A percentile compares a stretch with the other conserved stretches of the same genome.
phyloP scores from a whole-genome alignment of 2,888 invertebrate genomes.

The Melipona beecheii region DNA sequence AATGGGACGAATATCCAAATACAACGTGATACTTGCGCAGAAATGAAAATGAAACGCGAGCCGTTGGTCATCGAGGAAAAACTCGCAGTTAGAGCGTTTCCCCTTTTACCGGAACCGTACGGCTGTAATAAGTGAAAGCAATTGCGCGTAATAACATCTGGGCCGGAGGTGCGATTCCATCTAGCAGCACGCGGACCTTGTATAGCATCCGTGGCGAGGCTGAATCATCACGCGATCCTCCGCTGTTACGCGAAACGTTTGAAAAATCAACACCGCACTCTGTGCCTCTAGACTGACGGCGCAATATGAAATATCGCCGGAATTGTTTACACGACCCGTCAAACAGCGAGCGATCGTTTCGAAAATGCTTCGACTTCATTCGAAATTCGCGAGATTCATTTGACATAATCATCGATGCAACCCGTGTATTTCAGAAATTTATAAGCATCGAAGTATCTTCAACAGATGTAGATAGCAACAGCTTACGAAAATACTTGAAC shows the following conservation, averaged over 20 bases:
- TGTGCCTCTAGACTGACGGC: slow-evolving; percentile 1
- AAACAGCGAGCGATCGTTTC: too few species aligned
- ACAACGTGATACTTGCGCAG: too few species aligned
- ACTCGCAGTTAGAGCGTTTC: slow-evolving; percentile 5
- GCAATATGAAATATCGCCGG: neutral
- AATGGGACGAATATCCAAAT: neutral
- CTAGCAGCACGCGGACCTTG: slow-evolving; percentile 61
- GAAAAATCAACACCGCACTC: slow-evolving; percentile 18
- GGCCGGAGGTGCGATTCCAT: slow-evolving; percentile 70
- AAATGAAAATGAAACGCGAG: too few species aligned
- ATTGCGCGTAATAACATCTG: slow-evolving; percentile 72
- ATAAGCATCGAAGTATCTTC: too few species aligned
- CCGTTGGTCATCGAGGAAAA: slow-evolving; percentile 4
- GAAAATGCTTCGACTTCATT: too few species aligned
- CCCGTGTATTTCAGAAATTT: too few species aligned
- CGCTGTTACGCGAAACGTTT: slow-evolving; percentile 22
- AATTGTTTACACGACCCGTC: neutral
- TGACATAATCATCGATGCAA: too few species aligned
- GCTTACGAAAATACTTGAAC: too few species aligned
- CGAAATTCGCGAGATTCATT: too few species aligned
- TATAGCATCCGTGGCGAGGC: slow-evolving; percentile 62
- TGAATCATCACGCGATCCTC: slow-evolving; percentile 66
- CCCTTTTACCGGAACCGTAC: slow-evolving; percentile 51
- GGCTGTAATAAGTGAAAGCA: slow-evolving; percentile 71
- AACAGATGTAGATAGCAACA: too few species aligned